Evolutionary conservation across 2,113 vertebrate genomes (phyloP).

Genomic region (Microcebus murinus): DNA sequence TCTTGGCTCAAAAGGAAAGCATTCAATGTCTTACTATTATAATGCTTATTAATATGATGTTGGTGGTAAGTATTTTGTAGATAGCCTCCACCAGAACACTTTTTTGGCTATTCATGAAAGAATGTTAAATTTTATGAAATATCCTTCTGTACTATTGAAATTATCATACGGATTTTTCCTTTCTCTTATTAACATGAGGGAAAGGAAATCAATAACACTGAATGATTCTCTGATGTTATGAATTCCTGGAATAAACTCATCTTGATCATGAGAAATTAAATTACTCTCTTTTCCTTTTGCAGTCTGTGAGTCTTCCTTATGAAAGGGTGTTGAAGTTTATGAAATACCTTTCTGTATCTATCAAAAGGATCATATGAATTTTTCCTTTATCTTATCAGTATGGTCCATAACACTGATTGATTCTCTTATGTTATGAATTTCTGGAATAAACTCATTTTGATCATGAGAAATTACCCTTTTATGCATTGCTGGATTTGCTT

Average conservation of each 20-base stretch:
- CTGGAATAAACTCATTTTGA: not conserved
- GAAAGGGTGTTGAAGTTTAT: not conserved
- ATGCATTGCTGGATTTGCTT: not conserved
- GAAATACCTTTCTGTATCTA: not conserved
- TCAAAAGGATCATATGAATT: not conserved
- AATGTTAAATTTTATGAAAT: not conserved
- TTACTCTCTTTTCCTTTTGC: not conserved
- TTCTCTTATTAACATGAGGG: not conserved
- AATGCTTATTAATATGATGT: not conserved
- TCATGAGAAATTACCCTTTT: not conserved
- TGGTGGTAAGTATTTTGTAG: not conserved
- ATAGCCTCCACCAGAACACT: not conserved
- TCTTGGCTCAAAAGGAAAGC: not conserved
- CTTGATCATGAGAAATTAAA: not conserved
- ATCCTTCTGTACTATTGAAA: not conserved
- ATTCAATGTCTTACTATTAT: not conserved
- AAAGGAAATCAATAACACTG: not conserved
- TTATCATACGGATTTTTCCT: not conserved
- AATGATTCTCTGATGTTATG: not conserved
- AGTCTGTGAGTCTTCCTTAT: not conserved
- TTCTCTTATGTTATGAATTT: not conserved
- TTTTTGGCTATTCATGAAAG: not conserved
- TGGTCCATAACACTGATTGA: not conserved
- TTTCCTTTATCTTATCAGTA: not conserved
- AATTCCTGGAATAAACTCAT: not conserved